These are phyloP conservation scores for Ceratoteleas bidentatus DNA, from an alignment of 1,140 invertebrate genomes.

Conservation along the genomic window DNA sequence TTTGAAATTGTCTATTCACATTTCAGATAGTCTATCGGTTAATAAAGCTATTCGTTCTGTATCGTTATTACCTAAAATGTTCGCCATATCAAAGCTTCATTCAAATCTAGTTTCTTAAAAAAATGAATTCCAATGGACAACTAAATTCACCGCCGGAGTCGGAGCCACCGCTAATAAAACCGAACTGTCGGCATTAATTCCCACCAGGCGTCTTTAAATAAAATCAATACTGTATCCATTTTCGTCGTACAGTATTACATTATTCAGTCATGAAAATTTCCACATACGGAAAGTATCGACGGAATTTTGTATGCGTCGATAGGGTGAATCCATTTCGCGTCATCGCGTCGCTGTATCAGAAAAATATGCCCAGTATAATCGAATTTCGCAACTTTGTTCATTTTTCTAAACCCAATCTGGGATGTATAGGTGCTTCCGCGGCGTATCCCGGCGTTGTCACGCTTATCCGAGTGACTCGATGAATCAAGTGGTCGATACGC, in stretches of 20 bases:
- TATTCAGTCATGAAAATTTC: constrained; percentile 21
- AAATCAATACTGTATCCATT: not conserved
- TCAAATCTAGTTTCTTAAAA: too few species aligned
- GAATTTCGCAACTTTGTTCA: constrained; percentile 50
- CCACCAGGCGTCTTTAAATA: not conserved
- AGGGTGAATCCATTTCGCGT: constrained; percentile 24
- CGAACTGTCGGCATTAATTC: not conserved
- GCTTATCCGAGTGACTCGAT: constrained; percentile 45
- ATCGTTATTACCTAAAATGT: too few species aligned
- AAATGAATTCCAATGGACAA: too few species aligned
- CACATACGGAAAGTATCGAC: not conserved
- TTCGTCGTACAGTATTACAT: not conserved
- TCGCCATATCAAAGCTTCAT: too few species aligned
- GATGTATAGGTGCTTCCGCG: constrained; percentile 21
- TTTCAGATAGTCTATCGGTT: too few species aligned
- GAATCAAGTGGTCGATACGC: constrained; percentile 19
- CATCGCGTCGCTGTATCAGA: constrained; percentile 26
- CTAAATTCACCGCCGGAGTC: too few species aligned
- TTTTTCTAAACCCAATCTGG: constrained; percentile 54
- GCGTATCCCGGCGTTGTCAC: constrained; percentile 31
- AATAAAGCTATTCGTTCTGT: too few species aligned
- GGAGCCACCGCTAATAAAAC: not conserved
- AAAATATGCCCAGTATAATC: constrained; percentile 40
- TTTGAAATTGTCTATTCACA: too few species aligned
- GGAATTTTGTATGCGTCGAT: constrained; percentile 14